Percentiles rank a stretch among this genome's conserved stretches.
Conservation (phyloP, 2,113 vertebrate species). For the Murina feae region DNA sequence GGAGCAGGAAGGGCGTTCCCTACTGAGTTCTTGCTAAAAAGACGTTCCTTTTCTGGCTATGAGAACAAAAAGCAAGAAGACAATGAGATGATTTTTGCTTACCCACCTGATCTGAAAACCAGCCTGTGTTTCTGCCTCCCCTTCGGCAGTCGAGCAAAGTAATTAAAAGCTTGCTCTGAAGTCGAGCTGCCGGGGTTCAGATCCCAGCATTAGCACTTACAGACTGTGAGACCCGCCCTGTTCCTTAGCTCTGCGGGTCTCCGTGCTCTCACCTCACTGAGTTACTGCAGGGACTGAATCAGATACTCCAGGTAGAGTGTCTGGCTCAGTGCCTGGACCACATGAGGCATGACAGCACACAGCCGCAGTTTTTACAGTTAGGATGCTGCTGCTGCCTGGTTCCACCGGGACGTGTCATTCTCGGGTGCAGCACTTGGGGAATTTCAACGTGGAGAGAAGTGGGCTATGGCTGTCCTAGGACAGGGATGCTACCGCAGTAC, state of each 20-base stretch:
- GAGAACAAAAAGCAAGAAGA: not conserved
- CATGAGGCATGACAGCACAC: accelerated
- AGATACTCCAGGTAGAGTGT: accelerated
- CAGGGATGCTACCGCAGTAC: not conserved
- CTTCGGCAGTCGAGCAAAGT: not conserved
- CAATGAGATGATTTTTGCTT: not conserved
- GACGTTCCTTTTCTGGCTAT: not conserved
- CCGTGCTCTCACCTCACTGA: not conserved
- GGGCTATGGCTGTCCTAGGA: not conserved
- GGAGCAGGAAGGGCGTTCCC: not conserved
- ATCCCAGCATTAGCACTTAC: not conserved
- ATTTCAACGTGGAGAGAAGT: not conserved
- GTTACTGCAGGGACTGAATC: not conserved
- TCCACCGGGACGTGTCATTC: not conserved
- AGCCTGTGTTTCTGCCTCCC: not conserved
- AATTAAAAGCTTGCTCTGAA: not conserved
- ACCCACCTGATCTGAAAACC: not conserved
- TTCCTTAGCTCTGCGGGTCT: not conserved
- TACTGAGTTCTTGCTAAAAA: not conserved
- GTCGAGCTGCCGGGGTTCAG: not conserved
- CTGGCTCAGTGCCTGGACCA: not conserved
- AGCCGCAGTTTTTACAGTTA: not conserved
- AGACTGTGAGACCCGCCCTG: not conserved
- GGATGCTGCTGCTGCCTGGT: not conserved
- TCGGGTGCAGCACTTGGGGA: not conserved